Evolutionary conservation across 2,797 vertebrate species (phyloP), one percentile per base, ranked within the genome.

Genomic region (Gadopsis marmoratus): DNA sequence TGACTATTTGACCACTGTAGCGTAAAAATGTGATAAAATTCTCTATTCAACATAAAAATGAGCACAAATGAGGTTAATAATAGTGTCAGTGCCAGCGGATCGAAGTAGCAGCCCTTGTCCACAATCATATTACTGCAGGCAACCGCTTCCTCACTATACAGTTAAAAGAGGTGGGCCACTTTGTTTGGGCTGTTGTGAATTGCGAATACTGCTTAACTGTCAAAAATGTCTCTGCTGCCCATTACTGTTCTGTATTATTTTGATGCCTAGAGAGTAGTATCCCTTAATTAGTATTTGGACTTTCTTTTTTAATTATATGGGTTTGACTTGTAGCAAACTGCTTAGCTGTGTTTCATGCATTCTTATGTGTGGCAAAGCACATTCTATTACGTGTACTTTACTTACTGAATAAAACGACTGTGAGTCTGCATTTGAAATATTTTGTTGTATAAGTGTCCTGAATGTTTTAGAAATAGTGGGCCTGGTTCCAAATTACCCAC

Each of bases 391-490:
- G 26, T 72, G 29, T 19, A 66, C 73, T 76, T 79, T 71, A 78
- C 55, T 72, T 29, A 64, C 41, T 21, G 13, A 83, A 62, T 62
- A 47, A 71, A 82, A 77, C 16, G 17, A 19, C 4, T 63, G 21
- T 31, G 54, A 61, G 56, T 79, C 14, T 75, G 51, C 47, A 31
- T 83, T 80, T 70, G 58, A 80, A 89, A 86, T 81, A 83, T 89
- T 92, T 88, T 87, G 81, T 53, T 59, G 69, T 84, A 12, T 82
- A 88, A 91, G 66, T 89, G 75, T 84, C 82, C 80, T 82, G 88
- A 80, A 91, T 92, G 90, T 89, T 91, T 89, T 85, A 87, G 84
- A 92, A 93, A 88, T 86, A 90, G 78, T 92, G 89, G 93, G 93
- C 92, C 43, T 0, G 21, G 63, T 82, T 95, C 90, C 94, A 94